Percentiles rank a stretch among this genome's conserved stretches.
Conservation (phyloP, 2,113 vertebrate species). For the Bathybates hornii region DNA sequence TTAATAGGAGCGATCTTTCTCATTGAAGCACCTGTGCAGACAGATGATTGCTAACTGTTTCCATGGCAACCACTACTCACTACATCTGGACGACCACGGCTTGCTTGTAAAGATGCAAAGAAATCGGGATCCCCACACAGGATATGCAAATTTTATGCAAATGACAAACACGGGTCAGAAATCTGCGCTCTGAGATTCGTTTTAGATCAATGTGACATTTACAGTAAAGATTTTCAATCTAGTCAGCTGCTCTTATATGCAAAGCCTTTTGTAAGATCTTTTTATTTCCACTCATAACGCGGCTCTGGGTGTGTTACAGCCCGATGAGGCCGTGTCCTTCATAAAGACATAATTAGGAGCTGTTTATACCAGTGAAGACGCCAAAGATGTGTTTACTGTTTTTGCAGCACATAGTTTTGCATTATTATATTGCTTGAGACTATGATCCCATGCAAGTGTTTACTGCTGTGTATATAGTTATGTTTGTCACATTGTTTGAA, state of each 20-base stretch:
- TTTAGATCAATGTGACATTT: neutral
- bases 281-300: neutral
- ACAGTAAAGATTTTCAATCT: neutral
- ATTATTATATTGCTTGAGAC: neutral
- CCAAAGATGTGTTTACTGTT: neutral
- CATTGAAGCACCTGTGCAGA: slow-evolving; percentile 30
- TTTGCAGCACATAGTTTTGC: neutral
- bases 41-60: slow-evolving; percentile 56
- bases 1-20: neutral
- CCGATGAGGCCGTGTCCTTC: neutral
- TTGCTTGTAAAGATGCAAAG: slow-evolving; percentile 3
- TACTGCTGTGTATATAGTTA: neutral
- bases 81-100: neutral
- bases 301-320: neutral
- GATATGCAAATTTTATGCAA: neutral
- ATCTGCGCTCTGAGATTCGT: neutral
- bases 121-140: neutral
- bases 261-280: neutral
- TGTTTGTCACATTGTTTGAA: neutral
- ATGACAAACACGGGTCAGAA: neutral
- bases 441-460: neutral
- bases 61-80: slow-evolving; percentile 43
- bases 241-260: neutral
- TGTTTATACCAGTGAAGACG: neutral
- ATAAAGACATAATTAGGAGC: neutral